These are phyloP conservation scores for Laupala kohalensis DNA, from an alignment of 1,140 invertebrate species.

Conservation along the genomic window DNA sequence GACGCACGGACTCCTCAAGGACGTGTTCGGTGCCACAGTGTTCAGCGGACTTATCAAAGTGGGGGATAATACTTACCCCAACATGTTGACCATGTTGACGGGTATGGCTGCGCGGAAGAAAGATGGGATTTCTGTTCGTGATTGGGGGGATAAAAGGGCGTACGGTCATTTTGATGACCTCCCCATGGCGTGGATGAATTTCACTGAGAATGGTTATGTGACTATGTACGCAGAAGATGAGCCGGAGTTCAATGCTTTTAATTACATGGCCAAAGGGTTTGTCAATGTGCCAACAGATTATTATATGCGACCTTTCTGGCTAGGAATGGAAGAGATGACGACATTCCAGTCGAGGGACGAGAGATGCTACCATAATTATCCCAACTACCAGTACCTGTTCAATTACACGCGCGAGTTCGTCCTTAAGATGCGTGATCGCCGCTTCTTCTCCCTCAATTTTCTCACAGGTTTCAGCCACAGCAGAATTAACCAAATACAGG, in stretches of 20 bases:
- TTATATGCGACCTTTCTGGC: conserved; percentile 30
- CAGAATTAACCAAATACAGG: conserved; percentile 29
- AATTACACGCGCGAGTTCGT: conserved; percentile 39
- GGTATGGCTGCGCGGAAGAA: conserved; percentile 16
- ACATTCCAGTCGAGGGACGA: conserved; percentile 19
- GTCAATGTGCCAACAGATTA: conserved; percentile 30
- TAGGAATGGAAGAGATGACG: conserved; percentile 21
- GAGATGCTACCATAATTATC: conserved; percentile 34
- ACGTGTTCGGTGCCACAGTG: conserved; percentile 26
- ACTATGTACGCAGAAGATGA: conserved; percentile 32
- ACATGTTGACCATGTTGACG: conserved; percentile 28
- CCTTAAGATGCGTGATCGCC: conserved; percentile 27
- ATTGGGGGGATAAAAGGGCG: neutral
- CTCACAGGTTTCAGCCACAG: conserved; percentile 39
- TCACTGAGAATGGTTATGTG: conserved; percentile 23
- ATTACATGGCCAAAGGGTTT: conserved; percentile 31
- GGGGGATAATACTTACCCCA: conserved; percentile 33
- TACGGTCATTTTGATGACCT: conserved; percentile 24
- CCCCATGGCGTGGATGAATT: conserved; percentile 28
- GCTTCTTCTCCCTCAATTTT: conserved; percentile 38
- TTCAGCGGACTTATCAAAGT: conserved; percentile 31
- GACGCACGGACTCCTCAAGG: conserved; percentile 30
- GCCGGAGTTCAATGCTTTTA: conserved; percentile 28
- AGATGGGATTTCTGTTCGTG: neutral
- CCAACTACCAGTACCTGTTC: conserved; percentile 36